These are phyloP conservation scores for Amblyteles armatorius DNA, from an alignment of 2,888 invertebrate genomes.

Conservation along the genomic window DNA sequence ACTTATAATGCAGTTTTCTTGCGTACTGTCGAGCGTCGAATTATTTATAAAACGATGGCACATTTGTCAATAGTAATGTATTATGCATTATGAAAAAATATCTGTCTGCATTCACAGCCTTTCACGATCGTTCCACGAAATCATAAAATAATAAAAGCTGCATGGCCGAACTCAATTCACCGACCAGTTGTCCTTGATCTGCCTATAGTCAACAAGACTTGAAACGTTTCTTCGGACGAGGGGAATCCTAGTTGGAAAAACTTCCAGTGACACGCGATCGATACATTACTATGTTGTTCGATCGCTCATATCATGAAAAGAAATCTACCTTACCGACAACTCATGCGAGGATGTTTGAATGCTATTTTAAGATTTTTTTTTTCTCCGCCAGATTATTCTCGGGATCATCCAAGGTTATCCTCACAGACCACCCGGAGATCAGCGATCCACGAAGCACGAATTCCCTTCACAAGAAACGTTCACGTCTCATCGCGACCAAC, in stretches of 20 bases:
- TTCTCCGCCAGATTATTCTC: conserved; percentile 24
- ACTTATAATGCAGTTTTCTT: conserved; percentile 12
- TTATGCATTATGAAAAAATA: background rate
- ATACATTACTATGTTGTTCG: background rate
- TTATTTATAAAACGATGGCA: background rate
- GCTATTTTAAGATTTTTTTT: background rate
- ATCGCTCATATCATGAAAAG: background rate
- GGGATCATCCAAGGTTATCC: conserved; percentile 38
- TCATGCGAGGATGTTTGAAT: background rate
- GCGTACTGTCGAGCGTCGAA: background rate
- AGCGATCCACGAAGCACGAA: conserved; percentile 14
- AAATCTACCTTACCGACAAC: background rate
- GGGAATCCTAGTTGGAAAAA: background rate
- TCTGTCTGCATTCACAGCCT: background rate
- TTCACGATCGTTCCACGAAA: background rate
- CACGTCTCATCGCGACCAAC: background rate
- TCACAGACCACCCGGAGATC: conserved; percentile 13
- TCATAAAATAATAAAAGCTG: background rate
- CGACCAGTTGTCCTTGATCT: conserved; percentile 40
- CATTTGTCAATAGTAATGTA: background rate
- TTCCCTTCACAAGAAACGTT: conserved; percentile 18
- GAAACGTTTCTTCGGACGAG: background rate
- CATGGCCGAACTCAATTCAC: background rate
- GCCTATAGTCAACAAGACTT: background rate
- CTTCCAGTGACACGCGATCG: background rate